Percentiles rank a stretch among this genome's conserved stretches.
These are phyloP conservation scores for Drosophila colorata DNA, from an alignment of 2,888 invertebrate species.

Conservation along the genomic window DNA sequence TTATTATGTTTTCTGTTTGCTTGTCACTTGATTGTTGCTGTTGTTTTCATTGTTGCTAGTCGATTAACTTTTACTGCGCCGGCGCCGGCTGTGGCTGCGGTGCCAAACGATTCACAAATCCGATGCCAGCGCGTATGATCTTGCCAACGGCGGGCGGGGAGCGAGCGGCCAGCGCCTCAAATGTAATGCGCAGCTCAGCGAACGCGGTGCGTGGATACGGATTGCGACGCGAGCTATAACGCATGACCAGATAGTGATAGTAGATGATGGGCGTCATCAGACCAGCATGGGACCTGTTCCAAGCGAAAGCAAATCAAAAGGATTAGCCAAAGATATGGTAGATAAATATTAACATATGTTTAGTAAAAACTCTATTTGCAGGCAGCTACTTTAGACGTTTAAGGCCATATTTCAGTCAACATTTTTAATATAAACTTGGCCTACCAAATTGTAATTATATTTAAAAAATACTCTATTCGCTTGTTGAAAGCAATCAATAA, in stretches of 20 bases:
- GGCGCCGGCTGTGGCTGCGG: conserved; percentile 87
- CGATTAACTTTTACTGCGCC: conserved; percentile 65
- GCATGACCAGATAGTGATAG: conserved; percentile 96
- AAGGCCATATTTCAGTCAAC: no score
- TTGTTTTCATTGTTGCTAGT: conserved; percentile 21
- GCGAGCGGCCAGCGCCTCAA: conserved; percentile 90
- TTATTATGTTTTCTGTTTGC: conserved; percentile 28
- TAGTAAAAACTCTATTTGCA: no score
- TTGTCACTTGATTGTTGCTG: conserved; percentile 38
- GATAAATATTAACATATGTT: not conserved
- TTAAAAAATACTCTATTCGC: no score
- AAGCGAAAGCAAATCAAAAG: not conserved
- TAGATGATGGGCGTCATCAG: conserved; percentile 97
- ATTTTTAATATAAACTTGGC: no score
- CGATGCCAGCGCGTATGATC: conserved; percentile 88
- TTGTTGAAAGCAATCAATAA: no score
- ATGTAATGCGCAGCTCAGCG: conserved; percentile 91
- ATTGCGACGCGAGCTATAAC: conserved; percentile 97
- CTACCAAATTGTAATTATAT: no score
- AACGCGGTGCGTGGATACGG: conserved; percentile 98
- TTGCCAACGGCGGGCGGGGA: conserved; percentile 89
- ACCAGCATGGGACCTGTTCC: conserved; percentile 93
- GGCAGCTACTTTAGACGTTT: no score
- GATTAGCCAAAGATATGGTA: not conserved
- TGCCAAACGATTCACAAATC: conserved; percentile 91